Base-by-base conservation (phyloP, 2,113 vertebrate genomes). In the Spheniscus mendiculus region DNA sequence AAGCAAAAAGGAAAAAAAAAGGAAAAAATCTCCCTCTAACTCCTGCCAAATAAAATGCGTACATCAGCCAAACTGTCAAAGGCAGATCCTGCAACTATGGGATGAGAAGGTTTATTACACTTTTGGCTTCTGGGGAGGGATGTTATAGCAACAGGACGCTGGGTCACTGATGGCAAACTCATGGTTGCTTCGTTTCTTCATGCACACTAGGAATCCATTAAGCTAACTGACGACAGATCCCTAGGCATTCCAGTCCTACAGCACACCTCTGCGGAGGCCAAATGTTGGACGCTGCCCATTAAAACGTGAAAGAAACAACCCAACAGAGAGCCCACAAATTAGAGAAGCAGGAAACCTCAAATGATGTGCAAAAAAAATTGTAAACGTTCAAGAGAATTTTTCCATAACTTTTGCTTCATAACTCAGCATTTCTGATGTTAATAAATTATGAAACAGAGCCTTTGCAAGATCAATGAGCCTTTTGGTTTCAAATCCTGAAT, bases 341-440 rank as follows among this genome's bases (percentile, higher is more conserved):
- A 94, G 95, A 94, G 95, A 77, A 55, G 89, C 96, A 97, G 98
- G 98, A 97, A 98, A 97, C 97, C 96, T 97, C 98, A 97, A 97
- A 97, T 83, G 96, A 97, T 91, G 96, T 97, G 97, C 97, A 97
- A 96, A 98, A 96, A 96, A 94, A 95, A 93, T 94, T 29, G 94
- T 95, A 90, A 95, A 61, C 58, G 55, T 84, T 63, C 72, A 9
- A 56, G 93, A 90, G 95, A 84, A 78, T 81, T 93, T 97, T 95
- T 96, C 98, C 95, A 93, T 96, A 80, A 80, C 95, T 97, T 95
- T 53, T 86, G 83, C 94, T 94, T 92, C 73, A 27, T 95, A 95
- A 93, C 95, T 96, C 87, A 40, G 96, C 91, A 29, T 96, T 96
- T 96, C 96, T 97, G 94, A 92, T 90, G 92, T 66, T 89, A 78